phyloP scores from a whole-genome alignment of 2,888 invertebrate genomes.

The Diloba caeruleocephala region DNA sequence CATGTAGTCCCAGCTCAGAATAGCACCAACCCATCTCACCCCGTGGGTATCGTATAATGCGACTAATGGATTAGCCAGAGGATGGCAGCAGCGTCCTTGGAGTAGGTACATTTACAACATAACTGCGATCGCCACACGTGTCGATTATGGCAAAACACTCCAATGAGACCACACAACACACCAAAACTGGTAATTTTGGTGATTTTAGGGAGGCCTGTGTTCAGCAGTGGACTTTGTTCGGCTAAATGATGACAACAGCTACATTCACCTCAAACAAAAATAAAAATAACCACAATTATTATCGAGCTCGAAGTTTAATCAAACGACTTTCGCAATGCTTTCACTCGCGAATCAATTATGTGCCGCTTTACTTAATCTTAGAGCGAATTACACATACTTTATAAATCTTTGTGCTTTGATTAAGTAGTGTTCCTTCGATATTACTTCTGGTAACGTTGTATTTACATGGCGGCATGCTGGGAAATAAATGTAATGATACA shows the following conservation, averaged over 20 bases:
- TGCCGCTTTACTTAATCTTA: constrained; percentile 59
- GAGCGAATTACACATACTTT: constrained; percentile 39
- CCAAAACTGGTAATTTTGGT: too few relatives aligned
- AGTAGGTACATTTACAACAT: too few relatives aligned
- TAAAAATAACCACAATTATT: constrained; percentile 44
- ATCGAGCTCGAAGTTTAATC: constrained; percentile 46
- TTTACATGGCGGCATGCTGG: constrained; percentile 33
- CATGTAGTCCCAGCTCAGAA: too few relatives aligned
- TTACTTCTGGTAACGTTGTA: constrained; percentile 20
- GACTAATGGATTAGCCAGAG: too few relatives aligned
- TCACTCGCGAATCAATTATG: constrained; percentile 65
- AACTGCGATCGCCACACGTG: too few relatives aligned
- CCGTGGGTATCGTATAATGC: too few relatives aligned
- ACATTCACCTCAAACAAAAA: constrained; percentile 23
- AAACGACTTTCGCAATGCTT: constrained; percentile 62
- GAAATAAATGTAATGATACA: constrained; percentile 37
- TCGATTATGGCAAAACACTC: too few relatives aligned
- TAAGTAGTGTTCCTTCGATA: constrained; percentile 27
- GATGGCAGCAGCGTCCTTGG: too few relatives aligned
- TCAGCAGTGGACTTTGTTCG: too few relatives aligned
- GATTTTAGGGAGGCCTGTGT: too few relatives aligned
- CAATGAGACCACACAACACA: too few relatives aligned
- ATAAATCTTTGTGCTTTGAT: constrained; percentile 25
- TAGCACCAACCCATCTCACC: too few relatives aligned
- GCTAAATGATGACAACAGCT: constrained; percentile 17